Base-by-base conservation (phyloP, 2,797 vertebrate genomes). In the Tapirus indicus region DNA sequence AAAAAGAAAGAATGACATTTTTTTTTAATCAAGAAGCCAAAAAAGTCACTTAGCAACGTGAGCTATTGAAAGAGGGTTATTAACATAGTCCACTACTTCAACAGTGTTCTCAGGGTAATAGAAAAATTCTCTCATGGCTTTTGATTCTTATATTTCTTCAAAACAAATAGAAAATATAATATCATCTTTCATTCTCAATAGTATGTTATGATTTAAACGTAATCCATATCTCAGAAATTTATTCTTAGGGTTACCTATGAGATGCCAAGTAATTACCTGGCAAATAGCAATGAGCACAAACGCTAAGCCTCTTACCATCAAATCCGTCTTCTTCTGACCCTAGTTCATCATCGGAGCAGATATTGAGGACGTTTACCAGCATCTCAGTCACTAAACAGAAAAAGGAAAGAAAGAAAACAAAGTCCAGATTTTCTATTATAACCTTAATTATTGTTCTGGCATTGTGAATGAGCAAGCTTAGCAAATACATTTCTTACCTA, bases 361-460 rank as follows among this genome's bases (percentile, higher is more conserved):
- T 99, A 98, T 99, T 99, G 98, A 99, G 99, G 98, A 99, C 99
- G 0, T 99, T 99, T 95, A 99, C 99, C 99, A 99, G 99, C 99
- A 99, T 99, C 98, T 99, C 99, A 89, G 99, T 99, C 98, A 99
- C 99, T 99, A 98, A 66, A 97, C 86, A 4, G 27, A 94, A n/a
- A 98, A 97, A 97, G 56, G 12, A 97, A 95, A 75, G 79, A 97
- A 87, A 86, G 7, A 6, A 56, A 56, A 79, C 13, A 8, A 32
- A 25, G n/a, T 66, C 14, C 9, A 78, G 21, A n/a, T 32, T 66
- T 92, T 72, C 32, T 68, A 27, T 69, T 49, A 14, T 4, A 35
- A 75, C 5, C 16, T 52, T 62, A 95, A 60, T 52, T 21, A 35
- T 49, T 12, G 75, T 4, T 60, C 35, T 49, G n/a, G 47, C 18